These are phyloP conservation scores for Aeoliscus strigatus DNA, from an alignment of 2,797 vertebrate species.

Conservation along the genomic window DNA sequence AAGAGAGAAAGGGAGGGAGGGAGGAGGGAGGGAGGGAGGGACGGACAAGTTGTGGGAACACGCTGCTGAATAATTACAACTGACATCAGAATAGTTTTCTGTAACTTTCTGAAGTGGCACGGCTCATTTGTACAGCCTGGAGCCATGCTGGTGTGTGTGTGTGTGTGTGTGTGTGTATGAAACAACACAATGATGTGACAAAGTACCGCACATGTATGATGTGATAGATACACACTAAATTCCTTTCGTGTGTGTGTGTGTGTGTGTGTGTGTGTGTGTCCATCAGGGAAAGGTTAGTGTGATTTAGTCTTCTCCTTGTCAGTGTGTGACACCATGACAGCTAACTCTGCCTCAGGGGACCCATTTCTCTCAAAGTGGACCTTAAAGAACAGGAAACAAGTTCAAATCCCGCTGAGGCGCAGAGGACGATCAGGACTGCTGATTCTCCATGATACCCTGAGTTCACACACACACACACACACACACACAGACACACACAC, in stretches of 20 bases:
- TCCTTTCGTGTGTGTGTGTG: too few relatives aligned
- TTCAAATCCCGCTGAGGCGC: constrained; percentile 55
- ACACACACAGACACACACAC: constrained; percentile 38
- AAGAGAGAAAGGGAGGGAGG: constrained; percentile 15
- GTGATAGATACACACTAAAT: not conserved
- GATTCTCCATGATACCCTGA: constrained; percentile 59
- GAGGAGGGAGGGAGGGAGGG: too few relatives aligned
- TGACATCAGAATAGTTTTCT: constrained; percentile 76
- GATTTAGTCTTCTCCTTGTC: constrained; percentile 60
- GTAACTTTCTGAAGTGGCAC: constrained; percentile 74
- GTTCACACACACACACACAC: constrained; percentile 20
- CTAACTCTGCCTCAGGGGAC: constrained; percentile 50
- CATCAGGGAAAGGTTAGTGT: constrained; percentile 41
- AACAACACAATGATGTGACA: not conserved
- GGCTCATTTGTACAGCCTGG: constrained; percentile 76
- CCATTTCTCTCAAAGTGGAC: constrained; percentile 63
- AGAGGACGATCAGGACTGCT: constrained; percentile 64
- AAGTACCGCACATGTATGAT: not conserved
- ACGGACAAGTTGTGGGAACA: constrained; percentile 61
- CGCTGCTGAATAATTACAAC: constrained; percentile 69
- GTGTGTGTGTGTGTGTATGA: constrained; percentile 9
- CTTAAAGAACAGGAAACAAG: constrained; percentile 72
- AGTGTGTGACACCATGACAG: constrained; percentile 61
- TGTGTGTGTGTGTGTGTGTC: constrained; percentile 7
- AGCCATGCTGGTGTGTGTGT: constrained; percentile 53